Evolutionary conservation across 2,888 invertebrate species (phyloP), one percentile per base, ranked within the genome.

Genomic region (Selenia dentaria): DNA sequence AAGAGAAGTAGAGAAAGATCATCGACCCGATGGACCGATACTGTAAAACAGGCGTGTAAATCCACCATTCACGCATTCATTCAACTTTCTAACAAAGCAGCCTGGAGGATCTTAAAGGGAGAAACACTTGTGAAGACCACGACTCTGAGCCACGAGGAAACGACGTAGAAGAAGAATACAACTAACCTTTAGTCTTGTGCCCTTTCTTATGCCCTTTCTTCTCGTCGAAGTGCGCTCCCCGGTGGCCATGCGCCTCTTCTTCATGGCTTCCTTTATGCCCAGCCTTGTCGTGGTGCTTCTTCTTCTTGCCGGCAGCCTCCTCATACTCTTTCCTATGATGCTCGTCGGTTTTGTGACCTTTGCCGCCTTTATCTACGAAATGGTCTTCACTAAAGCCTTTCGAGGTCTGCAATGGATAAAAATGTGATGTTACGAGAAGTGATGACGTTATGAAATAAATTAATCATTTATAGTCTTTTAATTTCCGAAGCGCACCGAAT

Each of bases 201-300:
- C 95, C 95, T 62, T 94, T 94, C 69, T 95, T 95, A 70, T 95
- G 95, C 0, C 94, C 95, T 55, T 94, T 94, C 68, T 95, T 95
- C 74, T 95, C 94, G 0, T 93, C 94, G 52, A 94, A 95, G 69
- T 94, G 93, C 0, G 93, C 92, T 0, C 93, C 93, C 58, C 94
- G 93, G 37, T 93, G 92, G 0, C 94, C 94, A 53, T 94, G 93
- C 2, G 93, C 94, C 38, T 93, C 89, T 61, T 94, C 94, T 54
- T 94, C 93, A 52, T 94, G 93, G 35, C 92, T 91, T 1, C 93
- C 94, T 62, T 94, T 92, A 57, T 94, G 92, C 3, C 85, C 92
- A 1, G 92, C 92, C 48, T 92, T 89, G 65, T 95, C 94, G 67
- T 93, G 93, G 52, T 94, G 92, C 35, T 92, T 92, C 62, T 93